Base-by-base conservation (phyloP, 2,797 vertebrate genomes). In the Toxotes lorentzi region DNA sequence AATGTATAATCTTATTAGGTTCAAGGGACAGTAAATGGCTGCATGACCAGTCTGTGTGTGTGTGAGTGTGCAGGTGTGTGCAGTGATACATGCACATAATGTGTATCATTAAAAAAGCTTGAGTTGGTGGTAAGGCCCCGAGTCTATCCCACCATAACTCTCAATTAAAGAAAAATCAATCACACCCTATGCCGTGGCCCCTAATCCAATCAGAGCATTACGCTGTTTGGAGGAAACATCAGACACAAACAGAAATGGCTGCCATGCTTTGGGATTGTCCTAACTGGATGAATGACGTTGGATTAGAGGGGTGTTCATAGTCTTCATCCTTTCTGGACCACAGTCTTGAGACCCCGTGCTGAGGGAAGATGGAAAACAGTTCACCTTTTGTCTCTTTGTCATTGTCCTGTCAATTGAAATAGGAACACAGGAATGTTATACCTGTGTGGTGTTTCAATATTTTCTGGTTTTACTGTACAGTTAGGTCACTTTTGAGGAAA, bases 161-260 rank as follows among this genome's bases (percentile, higher is more conserved):
- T 81, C 66, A 79, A 74, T 85, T 84, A 84, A 86, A 82, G 68
- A 73, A 71, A 76, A 67, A 90, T 88, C 70, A 80, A 89, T 89
- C 86, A 73, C 21, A 13, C 64, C 58, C 40, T 45, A 24, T 72
- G 32, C 66, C 4, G 2, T 76, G 82, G 82, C 70, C 75, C 32
- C 65, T 91, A 89, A 91, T 92, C 88, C 83, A 92, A 90, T 93
- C 83, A 88, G 77, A 85, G 75, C 71, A 70, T 83, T 73, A 73
- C 63, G 30, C 54, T 79, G 82, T 84, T 90, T 83, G 66, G 73
- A 61, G 68, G 74, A 38, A 86, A 80, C 73, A 85, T 83, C 82
- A 83, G 78, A 79, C 76, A 75, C 50, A 75, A 82, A 82, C 78
- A 79, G 79, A 85, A 81, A 88, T 85, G 78, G 78, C 73, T 4